Evolutionary conservation across 2,797 vertebrate species (phyloP).

Genomic region (Channa striata): DNA sequence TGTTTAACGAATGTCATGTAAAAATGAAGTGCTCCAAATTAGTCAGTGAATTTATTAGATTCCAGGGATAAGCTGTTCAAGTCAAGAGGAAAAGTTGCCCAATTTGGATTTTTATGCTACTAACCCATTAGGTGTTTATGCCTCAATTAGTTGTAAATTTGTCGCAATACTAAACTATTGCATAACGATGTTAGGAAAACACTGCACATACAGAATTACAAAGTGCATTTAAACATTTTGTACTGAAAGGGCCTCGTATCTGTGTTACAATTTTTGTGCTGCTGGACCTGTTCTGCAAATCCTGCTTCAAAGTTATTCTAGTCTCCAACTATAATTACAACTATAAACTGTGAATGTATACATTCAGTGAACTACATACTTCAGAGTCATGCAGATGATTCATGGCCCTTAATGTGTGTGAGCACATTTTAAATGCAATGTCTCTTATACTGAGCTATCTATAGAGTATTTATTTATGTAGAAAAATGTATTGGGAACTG

Average conservation of each 20-base stretch:
- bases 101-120: not conserved
- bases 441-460: no score
- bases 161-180: not conserved
- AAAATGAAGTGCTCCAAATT: not conserved
- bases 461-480: no score
- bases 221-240: not conserved
- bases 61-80: not conserved
- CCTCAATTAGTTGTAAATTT: no score
- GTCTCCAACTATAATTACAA: no score
- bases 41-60: not conserved
- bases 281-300: constrained; percentile 31
- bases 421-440: no score
- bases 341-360: no score
- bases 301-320: constrained; percentile 5
- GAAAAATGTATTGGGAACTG: no score
- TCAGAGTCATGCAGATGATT: no score
- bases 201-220: not conserved
- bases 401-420: no score
- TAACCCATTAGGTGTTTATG: no score
- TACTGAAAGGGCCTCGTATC: not conserved
- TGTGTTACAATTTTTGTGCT: not conserved
- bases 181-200: not conserved
- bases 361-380: no score
- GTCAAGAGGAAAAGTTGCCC: no score
- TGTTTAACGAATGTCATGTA: not conserved